A percentile compares a stretch with the other conserved stretches of the same genome.
These are phyloP conservation scores for Coturnix japonica DNA, from an alignment of 2,113 vertebrate species.

Conservation along the genomic window DNA sequence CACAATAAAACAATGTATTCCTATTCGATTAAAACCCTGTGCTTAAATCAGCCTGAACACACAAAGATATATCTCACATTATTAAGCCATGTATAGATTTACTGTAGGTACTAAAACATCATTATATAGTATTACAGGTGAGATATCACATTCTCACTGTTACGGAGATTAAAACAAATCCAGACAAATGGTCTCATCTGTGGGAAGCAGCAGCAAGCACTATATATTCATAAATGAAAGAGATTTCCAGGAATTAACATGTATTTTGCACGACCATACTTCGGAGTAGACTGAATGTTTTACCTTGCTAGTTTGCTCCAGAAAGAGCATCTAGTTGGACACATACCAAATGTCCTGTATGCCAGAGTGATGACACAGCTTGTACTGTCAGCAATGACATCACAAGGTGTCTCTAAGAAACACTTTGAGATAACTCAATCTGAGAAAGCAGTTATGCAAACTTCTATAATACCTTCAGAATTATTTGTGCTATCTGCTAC, in stretches of 20 bases:
- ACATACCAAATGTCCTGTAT: neutral
- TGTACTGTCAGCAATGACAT: neutral
- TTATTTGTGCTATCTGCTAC: neutral
- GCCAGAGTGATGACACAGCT: neutral
- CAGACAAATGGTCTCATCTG: neutral
- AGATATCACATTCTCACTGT: neutral
- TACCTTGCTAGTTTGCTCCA: neutral
- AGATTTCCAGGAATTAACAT: neutral
- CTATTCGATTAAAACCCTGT: neutral
- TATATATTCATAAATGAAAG: neutral
- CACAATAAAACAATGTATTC: neutral
- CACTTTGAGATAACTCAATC: neutral
- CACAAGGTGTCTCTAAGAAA: neutral
- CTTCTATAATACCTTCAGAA: neutral
- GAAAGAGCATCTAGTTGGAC: neutral
- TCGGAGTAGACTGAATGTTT: neutral
- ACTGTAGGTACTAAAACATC: neutral
- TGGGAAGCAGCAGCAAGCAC: neutral
- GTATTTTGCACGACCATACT: neutral
- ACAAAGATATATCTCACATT: neutral
- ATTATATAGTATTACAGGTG: neutral
- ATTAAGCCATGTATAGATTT: neutral
- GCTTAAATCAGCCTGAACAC: neutral
- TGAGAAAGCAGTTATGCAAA: neutral
- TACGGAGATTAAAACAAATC: neutral